A percentile compares a stretch with the other conserved stretches of the same genome.
Conservation (phyloP, 2,113 vertebrate species). For the Protobothrops mucrosquamatus region DNA sequence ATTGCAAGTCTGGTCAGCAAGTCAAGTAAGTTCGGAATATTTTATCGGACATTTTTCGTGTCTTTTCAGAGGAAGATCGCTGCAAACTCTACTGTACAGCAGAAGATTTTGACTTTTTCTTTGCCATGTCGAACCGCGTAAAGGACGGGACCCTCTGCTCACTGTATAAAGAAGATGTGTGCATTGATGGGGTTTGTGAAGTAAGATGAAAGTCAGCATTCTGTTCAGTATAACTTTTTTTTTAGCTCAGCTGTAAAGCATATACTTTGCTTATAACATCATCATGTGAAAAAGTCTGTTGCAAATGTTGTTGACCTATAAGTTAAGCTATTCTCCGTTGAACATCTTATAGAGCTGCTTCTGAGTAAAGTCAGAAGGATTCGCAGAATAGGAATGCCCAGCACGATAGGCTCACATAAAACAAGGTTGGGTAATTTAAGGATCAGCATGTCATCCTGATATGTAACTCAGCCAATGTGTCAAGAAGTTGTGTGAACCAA, state of each 20-base stretch:
- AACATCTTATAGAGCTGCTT: neutral
- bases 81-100: constrained; percentile 99
- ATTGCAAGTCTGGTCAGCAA: neutral
- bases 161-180: constrained; percentile 80
- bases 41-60: constrained; percentile 2
- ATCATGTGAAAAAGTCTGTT: neutral
- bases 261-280: neutral
- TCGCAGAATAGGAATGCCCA: neutral
- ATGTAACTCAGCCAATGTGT: neutral
- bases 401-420: neutral
- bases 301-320: neutral
- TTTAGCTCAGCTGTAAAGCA: neutral
- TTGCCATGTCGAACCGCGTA: constrained; percentile 96
- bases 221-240: constrained; percentile 20
- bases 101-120: constrained; percentile 99
- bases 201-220: constrained; percentile 68
- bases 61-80: constrained; percentile 84
- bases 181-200: constrained; percentile 94
- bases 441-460: neutral
- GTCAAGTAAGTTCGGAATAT: neutral
- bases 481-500: neutral
- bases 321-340: neutral
- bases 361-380: neutral
- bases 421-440: neutral
- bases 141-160: constrained; percentile 94